phyloP scores from a whole-genome alignment of 2,113 vertebrate genomes.

The Hippopotamus amphibius region DNA sequence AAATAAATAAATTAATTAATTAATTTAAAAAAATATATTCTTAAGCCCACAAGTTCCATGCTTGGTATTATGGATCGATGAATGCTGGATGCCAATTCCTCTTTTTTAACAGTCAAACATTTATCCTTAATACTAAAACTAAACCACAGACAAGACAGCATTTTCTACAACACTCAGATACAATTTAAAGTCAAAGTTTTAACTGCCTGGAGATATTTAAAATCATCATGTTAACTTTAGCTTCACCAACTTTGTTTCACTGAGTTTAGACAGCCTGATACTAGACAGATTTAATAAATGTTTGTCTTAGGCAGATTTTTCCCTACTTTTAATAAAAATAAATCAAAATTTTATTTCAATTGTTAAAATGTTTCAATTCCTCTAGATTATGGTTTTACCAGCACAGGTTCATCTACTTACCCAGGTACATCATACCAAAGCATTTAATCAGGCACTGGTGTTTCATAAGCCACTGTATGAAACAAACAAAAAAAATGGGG shows the following conservation, averaged over 20 bases:
- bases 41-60: not conserved
- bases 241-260: slow-evolving; percentile 19
- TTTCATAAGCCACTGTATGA: slow-evolving; percentile 1
- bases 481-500: not conserved
- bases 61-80: not conserved
- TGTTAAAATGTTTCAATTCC: not conserved
- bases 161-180: not conserved
- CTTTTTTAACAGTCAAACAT: not conserved
- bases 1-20: too few species aligned
- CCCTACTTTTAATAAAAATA: not conserved
- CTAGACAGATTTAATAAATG: not conserved
- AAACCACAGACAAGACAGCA: not conserved
- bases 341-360: not conserved
- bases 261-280: not conserved
- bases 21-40: not conserved
- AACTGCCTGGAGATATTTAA: not conserved
- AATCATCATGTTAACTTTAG: not conserved
- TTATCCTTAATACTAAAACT: not conserved
- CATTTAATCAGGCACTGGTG: not conserved
- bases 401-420: not conserved
- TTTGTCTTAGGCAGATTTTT: not conserved
- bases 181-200: not conserved
- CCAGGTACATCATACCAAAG: not conserved
- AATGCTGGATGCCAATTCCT: not conserved
- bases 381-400: not conserved